Conservation (phyloP, 2,797 vertebrate genomes). For the Poecile montanus region DNA sequence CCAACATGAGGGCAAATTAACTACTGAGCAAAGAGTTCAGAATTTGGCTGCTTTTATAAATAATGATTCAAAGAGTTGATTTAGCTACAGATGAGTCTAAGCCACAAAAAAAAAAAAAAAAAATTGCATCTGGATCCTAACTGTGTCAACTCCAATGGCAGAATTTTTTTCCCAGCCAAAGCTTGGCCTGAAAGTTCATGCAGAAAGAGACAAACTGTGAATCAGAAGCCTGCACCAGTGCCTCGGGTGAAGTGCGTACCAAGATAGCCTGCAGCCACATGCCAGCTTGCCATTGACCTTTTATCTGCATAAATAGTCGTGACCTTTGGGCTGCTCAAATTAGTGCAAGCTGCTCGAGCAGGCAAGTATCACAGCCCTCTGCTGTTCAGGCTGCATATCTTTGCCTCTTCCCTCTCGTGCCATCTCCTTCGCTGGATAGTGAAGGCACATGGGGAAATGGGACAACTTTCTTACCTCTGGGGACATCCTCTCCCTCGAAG, state of each 20-base stretch:
- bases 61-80: slow-evolving; percentile 45
- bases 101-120: slow-evolving; percentile 1
- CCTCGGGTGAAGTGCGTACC: neutral
- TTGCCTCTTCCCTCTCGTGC: neutral
- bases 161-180: slow-evolving; percentile 36
- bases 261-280: slow-evolving; percentile 60
- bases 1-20: slow-evolving; percentile 6
- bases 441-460: neutral
- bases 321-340: slow-evolving; percentile 72
- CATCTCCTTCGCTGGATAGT: accelerated
- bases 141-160: slow-evolving; percentile 28
- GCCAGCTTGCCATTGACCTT: slow-evolving; percentile 63
- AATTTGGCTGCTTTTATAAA: slow-evolving; percentile 46
- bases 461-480: neutral
- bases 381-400: neutral
- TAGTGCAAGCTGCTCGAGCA: slow-evolving; percentile 38
- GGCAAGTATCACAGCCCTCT: neutral
- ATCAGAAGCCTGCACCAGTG: slow-evolving; percentile 7
- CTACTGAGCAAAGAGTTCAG: slow-evolving; percentile 28
- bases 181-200: slow-evolving; percentile 42
- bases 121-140: slow-evolving; percentile 39
- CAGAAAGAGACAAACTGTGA: slow-evolving; percentile 47
- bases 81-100: slow-evolving; percentile 30
- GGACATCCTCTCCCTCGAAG: neutral
- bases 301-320: slow-evolving; percentile 69